Evolutionary conservation across 2,888 invertebrate genomes (phyloP).

Genomic region (Brachyptera putata): DNA sequence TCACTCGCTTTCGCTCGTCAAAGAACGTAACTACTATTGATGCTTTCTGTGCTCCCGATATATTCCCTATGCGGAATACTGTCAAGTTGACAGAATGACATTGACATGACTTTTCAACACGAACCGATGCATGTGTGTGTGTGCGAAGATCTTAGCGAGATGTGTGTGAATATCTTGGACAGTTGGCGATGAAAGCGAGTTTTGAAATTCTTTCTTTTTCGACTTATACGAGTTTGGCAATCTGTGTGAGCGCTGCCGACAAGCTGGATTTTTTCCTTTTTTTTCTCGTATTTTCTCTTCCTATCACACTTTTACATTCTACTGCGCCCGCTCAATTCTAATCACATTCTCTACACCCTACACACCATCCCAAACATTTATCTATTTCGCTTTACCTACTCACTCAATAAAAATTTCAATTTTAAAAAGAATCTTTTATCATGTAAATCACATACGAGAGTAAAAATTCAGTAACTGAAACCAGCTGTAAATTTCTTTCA

Average conservation of each 20-base stretch:
- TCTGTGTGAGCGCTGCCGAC: slow-evolving; percentile 20
- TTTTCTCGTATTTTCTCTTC: slow-evolving; percentile 20
- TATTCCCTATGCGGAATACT: neutral
- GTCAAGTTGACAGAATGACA: slow-evolving; percentile 2
- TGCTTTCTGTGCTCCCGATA: neutral
- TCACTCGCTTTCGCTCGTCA: neutral
- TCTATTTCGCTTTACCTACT: slow-evolving; percentile 20
- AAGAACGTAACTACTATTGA: slow-evolving; percentile 5
- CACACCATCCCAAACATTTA: slow-evolving; percentile 9
- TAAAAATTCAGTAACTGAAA: neutral
- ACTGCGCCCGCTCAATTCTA: slow-evolving; percentile 13
- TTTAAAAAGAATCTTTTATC: neutral
- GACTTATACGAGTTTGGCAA: slow-evolving; percentile 20
- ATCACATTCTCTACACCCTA: slow-evolving; percentile 13
- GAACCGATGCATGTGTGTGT: neutral
- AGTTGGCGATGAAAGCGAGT: slow-evolving; percentile 15
- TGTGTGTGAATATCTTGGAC: no score
- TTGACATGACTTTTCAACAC: neutral
- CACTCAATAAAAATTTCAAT: slow-evolving; percentile 12
- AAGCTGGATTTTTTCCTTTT: slow-evolving; percentile 8
- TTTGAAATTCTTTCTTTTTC: slow-evolving; percentile 15
- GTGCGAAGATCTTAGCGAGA: neutral
- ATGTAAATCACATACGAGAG: neutral
- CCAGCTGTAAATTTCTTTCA: no score
- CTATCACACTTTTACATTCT: slow-evolving; percentile 17